Evolutionary conservation across 53 echinoderm and acorn worm species (phyloP).

Genomic region (Astropecten irregularis): DNA sequence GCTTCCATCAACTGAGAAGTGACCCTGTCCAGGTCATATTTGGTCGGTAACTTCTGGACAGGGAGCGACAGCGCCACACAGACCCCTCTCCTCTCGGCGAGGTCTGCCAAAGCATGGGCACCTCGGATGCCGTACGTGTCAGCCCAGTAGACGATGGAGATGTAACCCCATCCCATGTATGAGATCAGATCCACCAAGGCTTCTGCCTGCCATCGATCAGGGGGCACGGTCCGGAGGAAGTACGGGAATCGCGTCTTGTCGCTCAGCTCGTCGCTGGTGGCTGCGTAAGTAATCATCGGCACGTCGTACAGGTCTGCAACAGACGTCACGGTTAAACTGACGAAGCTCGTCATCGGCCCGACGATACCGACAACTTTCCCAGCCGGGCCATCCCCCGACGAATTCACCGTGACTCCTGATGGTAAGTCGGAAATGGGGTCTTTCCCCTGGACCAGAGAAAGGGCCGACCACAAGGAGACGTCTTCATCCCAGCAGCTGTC

Average conservation of each 20-base stretch:
- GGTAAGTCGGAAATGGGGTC: too few species aligned
- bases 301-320: conserved; percentile 2
- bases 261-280: conserved; percentile 56
- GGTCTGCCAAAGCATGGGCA: not conserved
- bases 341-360: conserved; percentile 5
- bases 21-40: not conserved
- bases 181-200: conserved; percentile 34
- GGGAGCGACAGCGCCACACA: not conserved
- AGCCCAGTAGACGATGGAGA: not conserved
- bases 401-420: too few species aligned
- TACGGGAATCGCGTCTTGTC: conserved; percentile 26
- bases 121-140: conserved; percentile 15
- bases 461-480: not conserved
- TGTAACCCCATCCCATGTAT: conserved; percentile 34
- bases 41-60: not conserved
- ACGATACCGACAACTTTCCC: conserved; percentile 16
- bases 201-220: not conserved
- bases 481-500: not conserved
- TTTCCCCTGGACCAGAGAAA: not conserved
- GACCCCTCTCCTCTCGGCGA: not conserved
- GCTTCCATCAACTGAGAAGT: not conserved
- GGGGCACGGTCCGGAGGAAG: conserved; percentile 45
- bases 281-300: conserved; percentile 26
- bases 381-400: too few species aligned
- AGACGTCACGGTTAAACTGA: not conserved